Evolutionary conservation across 2,797 vertebrate species (phyloP).

Genomic region (Pseudochirops cupreus): DNA sequence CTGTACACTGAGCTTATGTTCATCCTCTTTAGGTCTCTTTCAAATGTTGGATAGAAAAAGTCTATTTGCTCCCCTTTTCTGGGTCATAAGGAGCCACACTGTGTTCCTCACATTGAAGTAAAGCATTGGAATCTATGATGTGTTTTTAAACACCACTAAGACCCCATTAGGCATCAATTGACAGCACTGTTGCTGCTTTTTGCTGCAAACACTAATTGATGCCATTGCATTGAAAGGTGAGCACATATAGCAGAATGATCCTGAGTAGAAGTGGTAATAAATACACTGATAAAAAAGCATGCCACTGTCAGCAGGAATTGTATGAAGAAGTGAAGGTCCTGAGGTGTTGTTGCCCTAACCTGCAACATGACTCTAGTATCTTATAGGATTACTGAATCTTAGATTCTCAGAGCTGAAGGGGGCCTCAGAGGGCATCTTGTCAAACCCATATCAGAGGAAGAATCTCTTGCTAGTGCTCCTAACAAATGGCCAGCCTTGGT

Average conservation of each 20-base stretch:
- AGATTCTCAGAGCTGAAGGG: not conserved
- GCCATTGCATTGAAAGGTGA: constrained; percentile 59
- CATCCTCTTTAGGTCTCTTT: not conserved
- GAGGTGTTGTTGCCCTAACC: not conserved
- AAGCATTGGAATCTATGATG: constrained; percentile 31
- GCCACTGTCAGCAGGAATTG: not conserved
- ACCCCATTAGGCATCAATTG: constrained; percentile 58
- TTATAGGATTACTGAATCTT: not conserved
- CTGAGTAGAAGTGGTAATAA: constrained; percentile 10
- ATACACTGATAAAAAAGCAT: not conserved
- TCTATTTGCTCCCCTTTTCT: not conserved
- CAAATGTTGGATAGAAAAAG: not conserved
- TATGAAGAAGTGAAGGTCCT: not conserved
- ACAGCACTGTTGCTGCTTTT: constrained; percentile 61
- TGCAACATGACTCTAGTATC: not conserved
- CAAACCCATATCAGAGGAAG: not conserved
- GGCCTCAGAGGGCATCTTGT: not conserved
- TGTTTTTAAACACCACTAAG: constrained; percentile 56
- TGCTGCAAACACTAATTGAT: constrained; percentile 72
- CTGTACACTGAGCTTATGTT: not conserved
- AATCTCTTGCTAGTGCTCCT: not conserved
- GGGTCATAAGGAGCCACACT: not conserved
- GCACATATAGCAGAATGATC: not conserved
- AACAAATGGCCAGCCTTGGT: not conserved
- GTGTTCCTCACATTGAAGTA: constrained; percentile 15